phyloP scores from a whole-genome alignment of 2,113 vertebrate species.

The Labrus mixtus region DNA sequence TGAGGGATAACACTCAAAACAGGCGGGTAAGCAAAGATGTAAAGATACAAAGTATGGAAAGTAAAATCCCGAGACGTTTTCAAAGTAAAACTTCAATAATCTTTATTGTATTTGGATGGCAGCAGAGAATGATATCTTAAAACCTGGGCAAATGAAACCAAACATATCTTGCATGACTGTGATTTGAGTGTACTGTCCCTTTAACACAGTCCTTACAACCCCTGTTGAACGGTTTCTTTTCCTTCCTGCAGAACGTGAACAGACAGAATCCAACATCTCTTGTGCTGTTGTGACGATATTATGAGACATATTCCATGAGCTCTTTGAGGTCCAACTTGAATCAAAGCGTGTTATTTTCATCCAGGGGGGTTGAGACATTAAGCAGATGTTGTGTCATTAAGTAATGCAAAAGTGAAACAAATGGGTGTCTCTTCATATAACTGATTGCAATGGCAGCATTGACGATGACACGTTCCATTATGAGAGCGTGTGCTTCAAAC shows the following conservation, averaged over 20 bases:
- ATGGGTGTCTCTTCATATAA: constrained; percentile 9
- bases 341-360: constrained; percentile 23
- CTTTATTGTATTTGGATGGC: constrained; percentile 25
- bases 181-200: constrained; percentile 21
- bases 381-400: too few relatives aligned
- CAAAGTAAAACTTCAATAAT: background rate
- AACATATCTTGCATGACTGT: constrained; percentile 4
- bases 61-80: background rate
- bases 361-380: background rate
- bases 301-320: constrained; percentile 1
- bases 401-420: constrained; percentile 10
- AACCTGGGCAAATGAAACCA: constrained; percentile 1
- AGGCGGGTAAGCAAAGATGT: background rate
- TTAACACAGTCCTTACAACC: constrained; percentile 1
- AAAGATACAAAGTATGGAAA: background rate
- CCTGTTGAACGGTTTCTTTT: constrained; percentile 6
- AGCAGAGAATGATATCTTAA: constrained; percentile 4
- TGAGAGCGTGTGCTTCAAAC: background rate
- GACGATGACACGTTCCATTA: constrained; percentile 40
- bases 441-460: constrained; percentile 21
- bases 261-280: constrained; percentile 1
- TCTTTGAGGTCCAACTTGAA: constrained; percentile 29
- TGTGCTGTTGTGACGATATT: constrained; percentile 12
- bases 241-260: constrained; percentile 4
- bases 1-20: too few relatives aligned